These are phyloP conservation scores for Geococcyx californianus DNA, from an alignment of 2,113 vertebrate genomes.

Conservation along the genomic window DNA sequence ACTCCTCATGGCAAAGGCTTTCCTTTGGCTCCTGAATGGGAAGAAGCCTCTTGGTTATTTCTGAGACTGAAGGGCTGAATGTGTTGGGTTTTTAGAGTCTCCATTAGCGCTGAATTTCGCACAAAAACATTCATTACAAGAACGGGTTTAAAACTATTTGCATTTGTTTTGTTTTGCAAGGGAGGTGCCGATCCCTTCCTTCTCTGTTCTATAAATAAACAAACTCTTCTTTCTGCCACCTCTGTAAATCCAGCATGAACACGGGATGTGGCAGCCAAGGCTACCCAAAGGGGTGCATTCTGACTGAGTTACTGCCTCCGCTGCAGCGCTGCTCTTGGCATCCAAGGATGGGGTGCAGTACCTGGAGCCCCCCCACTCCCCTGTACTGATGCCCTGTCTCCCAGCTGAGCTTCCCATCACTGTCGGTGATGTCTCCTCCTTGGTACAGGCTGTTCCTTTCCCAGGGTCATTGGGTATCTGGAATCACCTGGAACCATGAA, in stretches of 20 bases:
- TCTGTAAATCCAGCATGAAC: not conserved
- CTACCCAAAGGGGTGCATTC: accelerated
- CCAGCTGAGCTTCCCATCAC: too few relatives aligned
- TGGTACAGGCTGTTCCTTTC: not conserved
- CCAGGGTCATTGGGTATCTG: not conserved
- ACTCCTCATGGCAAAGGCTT: not conserved
- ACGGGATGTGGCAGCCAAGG: not conserved
- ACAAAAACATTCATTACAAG: not conserved
- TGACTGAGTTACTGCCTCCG: accelerated
- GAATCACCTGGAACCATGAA: not conserved
- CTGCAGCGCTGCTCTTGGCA: accelerated
- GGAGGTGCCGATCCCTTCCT: not conserved
- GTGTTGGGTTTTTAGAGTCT: accelerated
- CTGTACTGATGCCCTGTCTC: not conserved
- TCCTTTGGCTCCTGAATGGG: not conserved
- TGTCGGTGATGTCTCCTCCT: accelerated
- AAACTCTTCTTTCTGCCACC: not conserved
- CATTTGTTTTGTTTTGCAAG: not conserved
- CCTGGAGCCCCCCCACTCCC: not conserved
- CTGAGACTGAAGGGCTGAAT: not conserved
- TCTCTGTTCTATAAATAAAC: accelerated
- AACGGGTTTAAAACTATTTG: not conserved
- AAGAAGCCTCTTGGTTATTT: not conserved
- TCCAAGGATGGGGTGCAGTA: accelerated
- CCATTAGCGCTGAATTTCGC: not conserved